Evolutionary conservation across 2,113 vertebrate species (phyloP).

Genomic region (Gavialis gangeticus): DNA sequence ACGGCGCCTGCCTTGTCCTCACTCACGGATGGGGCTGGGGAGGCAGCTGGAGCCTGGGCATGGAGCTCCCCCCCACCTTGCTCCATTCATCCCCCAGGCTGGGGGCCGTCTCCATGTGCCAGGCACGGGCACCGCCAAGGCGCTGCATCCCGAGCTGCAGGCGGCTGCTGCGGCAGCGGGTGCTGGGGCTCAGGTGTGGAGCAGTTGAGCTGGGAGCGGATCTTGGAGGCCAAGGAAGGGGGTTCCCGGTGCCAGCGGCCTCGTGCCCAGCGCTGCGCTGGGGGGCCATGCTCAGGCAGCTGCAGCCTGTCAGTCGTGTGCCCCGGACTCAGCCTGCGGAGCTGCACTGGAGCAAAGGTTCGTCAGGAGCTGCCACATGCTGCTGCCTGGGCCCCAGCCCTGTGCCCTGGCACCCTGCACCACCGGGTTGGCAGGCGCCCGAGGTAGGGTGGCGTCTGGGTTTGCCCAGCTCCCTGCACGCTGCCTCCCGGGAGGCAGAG

Average conservation of each 20-base stretch:
- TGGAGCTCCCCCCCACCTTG: too few relatives aligned
- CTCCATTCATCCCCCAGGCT: too few relatives aligned
- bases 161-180: not conserved
- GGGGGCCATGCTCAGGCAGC: not conserved
- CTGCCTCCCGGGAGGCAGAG: conserved; percentile 19
- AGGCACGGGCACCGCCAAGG: too few relatives aligned
- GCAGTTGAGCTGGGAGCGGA: not conserved
- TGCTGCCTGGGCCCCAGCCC: not conserved
- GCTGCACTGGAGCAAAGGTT: not conserved
- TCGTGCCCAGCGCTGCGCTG: not conserved
- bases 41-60: too few relatives aligned
- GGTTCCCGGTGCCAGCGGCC: not conserved
- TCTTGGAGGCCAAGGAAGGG: not conserved
- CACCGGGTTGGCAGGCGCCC: not conserved
- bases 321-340: not conserved
- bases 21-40: too few relatives aligned
- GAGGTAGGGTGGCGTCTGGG: not conserved
- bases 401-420: not conserved
- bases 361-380: not conserved
- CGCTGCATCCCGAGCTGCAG: too few relatives aligned
- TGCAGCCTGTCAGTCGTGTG: not conserved
- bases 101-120: too few relatives aligned
- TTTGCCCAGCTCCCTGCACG: not conserved
- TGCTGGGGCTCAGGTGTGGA: not conserved
- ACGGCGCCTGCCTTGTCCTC: too few relatives aligned